Percentiles rank a stretch among this genome's conserved stretches.
These are phyloP conservation scores for Camponotus vicinus DNA, from an alignment of 1,140 invertebrate genomes.

Conservation along the genomic window DNA sequence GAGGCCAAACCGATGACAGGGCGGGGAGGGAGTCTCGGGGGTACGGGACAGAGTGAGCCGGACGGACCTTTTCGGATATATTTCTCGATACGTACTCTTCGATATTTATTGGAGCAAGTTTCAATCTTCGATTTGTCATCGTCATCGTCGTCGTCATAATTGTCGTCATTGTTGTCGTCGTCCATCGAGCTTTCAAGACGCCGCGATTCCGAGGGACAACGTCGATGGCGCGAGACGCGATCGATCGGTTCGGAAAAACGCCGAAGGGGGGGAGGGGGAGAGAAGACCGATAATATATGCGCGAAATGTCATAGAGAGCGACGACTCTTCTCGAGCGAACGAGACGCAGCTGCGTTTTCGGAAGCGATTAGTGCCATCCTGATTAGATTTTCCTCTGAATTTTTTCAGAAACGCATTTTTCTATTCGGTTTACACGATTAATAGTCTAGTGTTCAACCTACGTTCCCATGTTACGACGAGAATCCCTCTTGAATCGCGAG, in stretches of 20 bases:
- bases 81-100: constrained; percentile 28
- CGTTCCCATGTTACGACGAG: no score
- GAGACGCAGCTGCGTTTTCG: constrained; percentile 41
- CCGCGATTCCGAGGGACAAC: constrained; percentile 52
- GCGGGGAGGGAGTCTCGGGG: constrained; percentile 59
- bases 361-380: no score
- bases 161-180: constrained; percentile 52
- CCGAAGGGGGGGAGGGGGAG: constrained; percentile 17
- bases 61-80: constrained; percentile 72
- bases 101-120: constrained; percentile 55
- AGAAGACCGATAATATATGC: constrained; percentile 49
- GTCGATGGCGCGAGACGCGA: constrained; percentile 30
- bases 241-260: constrained; percentile 34
- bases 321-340: constrained; percentile 64
- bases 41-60: constrained; percentile 67
- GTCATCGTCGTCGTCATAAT: constrained; percentile 32
- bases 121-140: constrained; percentile 49
- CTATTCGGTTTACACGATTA: no score
- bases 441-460: no score
- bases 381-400: no score
- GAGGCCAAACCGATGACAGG: constrained; percentile 61
- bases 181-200: constrained; percentile 60
- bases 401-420: no score
- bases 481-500: no score
- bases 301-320: constrained; percentile 55